These are phyloP conservation scores for Desmodus rotundus DNA, from an alignment of 2,113 vertebrate genomes.

Conservation along the genomic window DNA sequence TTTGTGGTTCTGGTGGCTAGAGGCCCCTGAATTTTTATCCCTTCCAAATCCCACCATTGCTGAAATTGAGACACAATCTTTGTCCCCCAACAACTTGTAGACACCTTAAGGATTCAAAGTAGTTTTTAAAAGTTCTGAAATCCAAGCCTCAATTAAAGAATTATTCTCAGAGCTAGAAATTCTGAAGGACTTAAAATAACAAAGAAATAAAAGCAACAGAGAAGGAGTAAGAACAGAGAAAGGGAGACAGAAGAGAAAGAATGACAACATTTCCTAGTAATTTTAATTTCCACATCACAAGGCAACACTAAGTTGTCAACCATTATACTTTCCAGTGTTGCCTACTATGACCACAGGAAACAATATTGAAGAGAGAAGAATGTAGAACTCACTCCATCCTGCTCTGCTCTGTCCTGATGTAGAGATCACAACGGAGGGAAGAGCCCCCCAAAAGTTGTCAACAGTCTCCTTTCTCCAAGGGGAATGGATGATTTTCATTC, in stretches of 20 bases:
- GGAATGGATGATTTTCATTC: background rate
- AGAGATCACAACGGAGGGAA: background rate
- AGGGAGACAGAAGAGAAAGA: background rate
- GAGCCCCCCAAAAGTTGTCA: background rate
- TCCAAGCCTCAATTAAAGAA: background rate
- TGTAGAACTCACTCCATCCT: background rate
- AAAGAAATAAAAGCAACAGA: background rate
- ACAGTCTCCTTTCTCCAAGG: background rate
- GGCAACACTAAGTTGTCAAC: background rate
- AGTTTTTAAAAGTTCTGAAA: background rate
- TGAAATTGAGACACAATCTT: background rate
- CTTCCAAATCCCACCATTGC: background rate
- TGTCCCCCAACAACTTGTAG: background rate
- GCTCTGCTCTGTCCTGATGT: background rate
- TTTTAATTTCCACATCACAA: conserved; percentile 53
- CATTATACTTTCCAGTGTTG: background rate
- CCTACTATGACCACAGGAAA: background rate
- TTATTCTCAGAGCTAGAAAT: background rate
- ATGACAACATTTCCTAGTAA: conserved; percentile 26
- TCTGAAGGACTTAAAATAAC: background rate
- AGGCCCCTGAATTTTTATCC: background rate
- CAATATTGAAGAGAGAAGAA: background rate
- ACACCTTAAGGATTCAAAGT: background rate
- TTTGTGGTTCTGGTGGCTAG: background rate
- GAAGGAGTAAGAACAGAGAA: background rate